Evolutionary conservation across 2,113 vertebrate species (phyloP), one percentile per base, ranked within the genome.

Genomic region (Labeo rohita): DNA sequence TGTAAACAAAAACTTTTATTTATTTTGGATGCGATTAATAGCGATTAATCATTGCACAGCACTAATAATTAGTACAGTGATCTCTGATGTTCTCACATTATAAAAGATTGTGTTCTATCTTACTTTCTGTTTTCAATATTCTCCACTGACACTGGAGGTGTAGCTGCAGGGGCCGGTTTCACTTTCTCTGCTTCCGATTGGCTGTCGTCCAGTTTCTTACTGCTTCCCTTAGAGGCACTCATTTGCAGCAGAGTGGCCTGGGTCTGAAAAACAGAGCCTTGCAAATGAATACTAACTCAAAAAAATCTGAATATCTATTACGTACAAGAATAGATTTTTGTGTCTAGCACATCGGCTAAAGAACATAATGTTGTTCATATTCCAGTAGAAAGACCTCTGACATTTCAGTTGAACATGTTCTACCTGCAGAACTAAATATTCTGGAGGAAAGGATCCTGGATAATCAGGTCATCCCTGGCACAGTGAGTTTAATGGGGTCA

Each of bases 201-300:
- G 21, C 91, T 85, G 87, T 93, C 89, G 87, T 91, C 93, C 28
- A 52, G 73, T 83, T 88, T 93, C 91, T 95, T 96, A 87, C 87
- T 90, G 61, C 70, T 85, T 1, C 90, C 21, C 88, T 94, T 95
- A 3, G 89, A 11, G 83, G 87, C 80, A 3, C 88, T 93, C 93
- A 95, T 94, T 90, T 96, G 96, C 90, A 99, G 97, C 92, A 97
- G 95, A 39, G 97, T 96, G 74, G 93, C 91, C 92, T 96, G 95
- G 52, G 94, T 93, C 96, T 96, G 81, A 23, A 82, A 36, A 23
- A 84, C 3, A 61, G 23, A 12, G 76, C 15, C 7, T 6, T 7
- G 8, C 28, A 61, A 73, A 70, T 28, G n/a, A 39, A 47, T 5
- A n/a, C 23, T 0, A 10, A 76, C 70, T 66, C 74, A 78, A 23